These are phyloP conservation scores for Ametastegia equiseti DNA, from an alignment of 2,888 invertebrate genomes.

Conservation along the genomic window DNA sequence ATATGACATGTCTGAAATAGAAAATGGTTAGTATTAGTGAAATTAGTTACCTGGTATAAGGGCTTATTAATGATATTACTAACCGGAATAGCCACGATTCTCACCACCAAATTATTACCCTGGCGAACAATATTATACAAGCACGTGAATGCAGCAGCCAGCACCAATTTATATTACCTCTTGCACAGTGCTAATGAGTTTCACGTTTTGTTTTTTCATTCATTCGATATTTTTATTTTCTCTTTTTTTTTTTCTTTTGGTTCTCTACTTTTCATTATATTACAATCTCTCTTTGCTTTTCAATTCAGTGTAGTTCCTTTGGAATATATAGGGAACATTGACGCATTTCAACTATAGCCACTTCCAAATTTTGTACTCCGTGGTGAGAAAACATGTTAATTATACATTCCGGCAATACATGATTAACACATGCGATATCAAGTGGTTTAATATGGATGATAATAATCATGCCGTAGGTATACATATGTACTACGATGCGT, in stretches of 20 bases:
- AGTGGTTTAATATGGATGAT: background rate
- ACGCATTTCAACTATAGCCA: background rate
- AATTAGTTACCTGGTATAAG: constrained; percentile 31
- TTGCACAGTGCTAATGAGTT: constrained; percentile 19
- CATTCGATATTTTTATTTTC: background rate
- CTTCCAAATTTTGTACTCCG: background rate
- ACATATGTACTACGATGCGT: background rate
- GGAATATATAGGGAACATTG: background rate
- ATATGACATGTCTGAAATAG: constrained; percentile 83
- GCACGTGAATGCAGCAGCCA: background rate
- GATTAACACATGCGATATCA: background rate
- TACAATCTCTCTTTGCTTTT: background rate
- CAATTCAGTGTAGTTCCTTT: background rate
- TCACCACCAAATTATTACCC: constrained; percentile 46
- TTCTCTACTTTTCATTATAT: background rate
- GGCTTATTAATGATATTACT: constrained; percentile 24
- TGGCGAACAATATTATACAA: constrained; percentile 6
- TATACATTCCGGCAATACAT: background rate
- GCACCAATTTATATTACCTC: constrained; percentile 11
- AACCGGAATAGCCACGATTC: background rate
- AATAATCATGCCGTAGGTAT: background rate
- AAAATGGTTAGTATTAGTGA: constrained; percentile 57
- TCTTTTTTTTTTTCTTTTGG: background rate
- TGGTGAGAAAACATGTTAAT: background rate
- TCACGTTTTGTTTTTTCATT: background rate